Evolutionary conservation across 2,113 vertebrate genomes (phyloP), one percentile per base, ranked within the genome.

Genomic region (Podiceps cristatus): DNA sequence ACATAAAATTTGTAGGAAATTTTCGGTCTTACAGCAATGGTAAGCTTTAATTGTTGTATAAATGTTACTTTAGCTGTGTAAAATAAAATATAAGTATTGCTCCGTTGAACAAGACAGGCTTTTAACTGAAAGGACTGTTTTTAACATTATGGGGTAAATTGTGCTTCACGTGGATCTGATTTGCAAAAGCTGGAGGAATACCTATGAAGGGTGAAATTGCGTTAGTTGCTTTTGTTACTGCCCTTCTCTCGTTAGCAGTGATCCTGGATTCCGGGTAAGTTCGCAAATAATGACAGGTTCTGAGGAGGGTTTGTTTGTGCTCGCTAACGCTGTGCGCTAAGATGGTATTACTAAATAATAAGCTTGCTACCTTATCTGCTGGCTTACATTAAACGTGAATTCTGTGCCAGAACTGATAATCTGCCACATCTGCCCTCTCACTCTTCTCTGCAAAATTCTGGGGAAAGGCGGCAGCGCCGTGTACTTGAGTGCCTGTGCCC

Each of bases 1-100:
- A 99, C 97, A 98, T 99, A 97, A 98, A 98, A 98, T 98, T 98
- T 96, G 98, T 99, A 96, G 98, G 98, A 98, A 98, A 98, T 98
- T 99, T 99, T 98, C 98, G 97, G 93, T 98, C 98, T 95, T 98
- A 98, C 98, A 98, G 97, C 97, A 98, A 98, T 98, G 98, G 98
- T 99, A 98, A 99, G 98, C 95, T 93, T 96, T 95, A 95, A 97
- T 95, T 86, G 80, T 97, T 97, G 56, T 95, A 68, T 94, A 88
- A 96, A 96, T 96, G 86, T 52, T 29, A 37, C 53, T 47, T 95
- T 97, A 93, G 98, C 88, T 96, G 77, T 96, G 95, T 86, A 96
- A 77, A 95, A 93, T 96, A 94, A 78, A 93, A 92, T 93, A 60
- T 49, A 93, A 94, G 20, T 67, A 24, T 94, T 88, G 73, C 74